phyloP scores from a whole-genome alignment of 2,113 vertebrate species.

The Peucedramus taeniatus region DNA sequence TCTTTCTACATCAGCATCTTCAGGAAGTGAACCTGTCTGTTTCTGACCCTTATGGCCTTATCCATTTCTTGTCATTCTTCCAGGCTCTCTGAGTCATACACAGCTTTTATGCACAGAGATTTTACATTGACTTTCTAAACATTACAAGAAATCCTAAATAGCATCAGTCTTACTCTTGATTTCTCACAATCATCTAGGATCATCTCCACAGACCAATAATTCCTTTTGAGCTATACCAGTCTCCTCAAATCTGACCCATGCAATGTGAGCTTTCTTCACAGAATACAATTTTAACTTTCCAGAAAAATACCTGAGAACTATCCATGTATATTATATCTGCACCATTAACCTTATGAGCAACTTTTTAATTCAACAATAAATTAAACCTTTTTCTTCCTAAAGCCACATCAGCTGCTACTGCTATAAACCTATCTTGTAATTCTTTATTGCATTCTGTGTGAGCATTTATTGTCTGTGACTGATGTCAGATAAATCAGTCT shows the following conservation, averaged over 20 bases:
- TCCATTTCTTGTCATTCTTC: background rate
- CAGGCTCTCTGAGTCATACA: background rate
- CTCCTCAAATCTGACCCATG: background rate
- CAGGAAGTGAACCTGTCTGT: background rate
- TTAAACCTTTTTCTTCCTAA: background rate
- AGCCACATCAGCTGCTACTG: background rate
- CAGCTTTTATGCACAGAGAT: background rate
- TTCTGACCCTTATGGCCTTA: background rate
- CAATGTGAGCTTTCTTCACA: background rate
- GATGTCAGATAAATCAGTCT: background rate
- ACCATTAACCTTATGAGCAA: background rate
- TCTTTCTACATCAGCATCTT: background rate
- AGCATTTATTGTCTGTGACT: background rate
- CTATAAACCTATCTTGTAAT: background rate
- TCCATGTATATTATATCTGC: background rate
- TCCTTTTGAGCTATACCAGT: background rate
- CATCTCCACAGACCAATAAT: background rate
- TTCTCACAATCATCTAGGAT: background rate
- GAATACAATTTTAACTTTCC: background rate
- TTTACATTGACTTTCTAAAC: background rate
- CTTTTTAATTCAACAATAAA: background rate
- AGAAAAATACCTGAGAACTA: background rate
- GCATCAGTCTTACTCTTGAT: background rate
- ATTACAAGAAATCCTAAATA: background rate
- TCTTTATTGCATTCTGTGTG: background rate